These are phyloP conservation scores for Malurus alboscapulatus DNA, from an alignment of 2,113 vertebrate genomes.

Conservation along the genomic window DNA sequence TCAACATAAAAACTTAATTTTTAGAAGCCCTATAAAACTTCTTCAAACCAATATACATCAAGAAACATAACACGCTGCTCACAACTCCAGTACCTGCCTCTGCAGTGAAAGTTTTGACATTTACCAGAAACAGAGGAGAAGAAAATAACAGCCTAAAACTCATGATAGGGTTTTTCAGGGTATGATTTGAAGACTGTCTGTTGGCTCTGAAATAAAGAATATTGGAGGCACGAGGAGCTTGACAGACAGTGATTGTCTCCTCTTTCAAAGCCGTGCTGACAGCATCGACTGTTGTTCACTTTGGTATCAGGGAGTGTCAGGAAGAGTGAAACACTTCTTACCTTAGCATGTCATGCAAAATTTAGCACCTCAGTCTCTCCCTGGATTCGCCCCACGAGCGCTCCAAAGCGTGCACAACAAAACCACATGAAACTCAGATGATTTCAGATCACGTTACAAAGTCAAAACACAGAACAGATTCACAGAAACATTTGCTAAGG, in stretches of 20 bases:
- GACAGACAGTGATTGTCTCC: not conserved
- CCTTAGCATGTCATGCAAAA: not conserved
- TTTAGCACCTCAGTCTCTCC: not conserved
- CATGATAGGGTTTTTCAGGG: not conserved
- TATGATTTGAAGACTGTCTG: not conserved
- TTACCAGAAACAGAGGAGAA: not conserved
- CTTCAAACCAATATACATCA: not conserved
- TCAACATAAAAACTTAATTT: not conserved
- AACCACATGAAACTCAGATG: conserved; percentile 40
- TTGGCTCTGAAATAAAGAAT: not conserved
- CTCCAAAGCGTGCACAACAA: not conserved
- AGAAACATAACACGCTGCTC: not conserved
- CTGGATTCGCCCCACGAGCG: not conserved
- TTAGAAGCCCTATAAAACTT: not conserved
- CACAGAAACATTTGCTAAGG: conserved; percentile 49
- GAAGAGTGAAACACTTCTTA: not conserved
- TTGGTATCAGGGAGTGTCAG: not conserved
- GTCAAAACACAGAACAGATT: conserved; percentile 45
- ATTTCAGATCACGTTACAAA: conserved; percentile 44
- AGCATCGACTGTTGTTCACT: not conserved
- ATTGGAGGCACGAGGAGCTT: not conserved
- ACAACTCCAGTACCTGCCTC: not conserved
- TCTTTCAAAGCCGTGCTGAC: not conserved
- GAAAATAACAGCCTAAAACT: not conserved
- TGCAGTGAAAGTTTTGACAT: not conserved